Evolutionary conservation across 2,797 vertebrate species (phyloP), one percentile per base, ranked within the genome.

Genomic region (Lacerta viridis): DNA sequence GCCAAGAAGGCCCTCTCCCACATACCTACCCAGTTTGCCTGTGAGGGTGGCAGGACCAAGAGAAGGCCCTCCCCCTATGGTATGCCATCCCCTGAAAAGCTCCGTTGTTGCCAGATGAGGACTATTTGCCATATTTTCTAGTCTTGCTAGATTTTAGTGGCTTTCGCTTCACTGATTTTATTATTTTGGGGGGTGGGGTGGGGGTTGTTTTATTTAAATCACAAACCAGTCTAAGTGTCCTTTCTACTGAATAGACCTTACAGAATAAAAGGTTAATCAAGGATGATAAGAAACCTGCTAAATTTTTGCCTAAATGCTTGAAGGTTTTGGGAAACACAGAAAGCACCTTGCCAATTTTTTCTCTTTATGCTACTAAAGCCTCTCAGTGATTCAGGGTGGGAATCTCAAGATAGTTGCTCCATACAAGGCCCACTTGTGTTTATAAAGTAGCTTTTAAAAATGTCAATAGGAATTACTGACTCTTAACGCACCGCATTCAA

Each of bases 391-490:
- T n/a, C 10, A 83, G 13, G 18, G 5, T 27, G 33, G 20, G 36
- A 20, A 86, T 39, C 78, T 71, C 11, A 17, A 61, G 7, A 71
- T 79, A 75, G 68, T 27, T 39, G 23, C n/a, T 25, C 59, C 43
- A 11, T 18, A 20, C 9, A 84, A 23, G 86, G 20, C 29, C 46
- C 41, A 80, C 39, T 46, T 18, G 36, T 10, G 33, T 36, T 87
- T 85, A 46, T 75, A 84, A 87, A 85, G 76, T 68, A 90, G 59
- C 29, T 76, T 80, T 46, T 77, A 59, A 55, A 59, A 55, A 59
- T 74, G 27, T 76, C 83, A 80, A 43, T 27, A 81, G 77, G 27
- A 77, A 88, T 80, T 85, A 85, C 43, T 88, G 76, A 43, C 46
- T 69, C 13, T 55, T 74, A 68, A 78, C 64, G 25, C n/a, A 50